Evolutionary conservation across 1,140 invertebrate genomes (phyloP), one percentile per base, ranked within the genome.

Genomic region (Palaemon carinicauda): DNA sequence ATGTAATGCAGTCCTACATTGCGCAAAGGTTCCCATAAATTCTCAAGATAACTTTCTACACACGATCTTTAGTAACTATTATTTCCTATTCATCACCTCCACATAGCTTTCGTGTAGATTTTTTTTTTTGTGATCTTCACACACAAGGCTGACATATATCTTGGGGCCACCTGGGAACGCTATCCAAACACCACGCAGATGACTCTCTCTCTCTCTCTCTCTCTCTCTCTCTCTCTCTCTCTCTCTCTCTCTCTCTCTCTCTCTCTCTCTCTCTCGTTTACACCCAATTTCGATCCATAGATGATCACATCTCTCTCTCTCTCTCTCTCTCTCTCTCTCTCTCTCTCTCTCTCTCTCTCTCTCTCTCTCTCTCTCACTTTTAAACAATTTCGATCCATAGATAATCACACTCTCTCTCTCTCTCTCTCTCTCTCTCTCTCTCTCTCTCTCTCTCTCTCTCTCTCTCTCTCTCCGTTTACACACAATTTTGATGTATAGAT

Each of bases 271-370:
- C 14, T 14, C 5, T n/a, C 71, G 3, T 5, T 74, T 31, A 60
- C 41, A 7, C 17, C 10, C 15, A 29, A 24, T 69, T 12, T 21
- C 65, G 15, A 24, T 69, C 65, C 41, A 41, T 41, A 41, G 41
- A 41, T 7, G 41, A 12, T 41, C 0, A 12, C 5, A 41, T 41
- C 12, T 41, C 3, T 7, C 24, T 33, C 14, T 14, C 5, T n/a
- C n/a, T n/a, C n/a, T n/a, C n/a, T n/a, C 60, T 50, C 60, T 65
- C 9, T 81, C 80, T 71, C 29, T 71, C 60, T 81, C 60, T 50
- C 65, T 73, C 41, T 71, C 80, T 71, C 27, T 60, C 54, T 52
- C n/a, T 52, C 75, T 52, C n/a, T 54, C 75, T 52, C 50, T 78
- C 75, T 52, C 50, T 69, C 75, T 53, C 17, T 78, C 50, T 53